phyloP scores from a whole-genome alignment of 2,797 vertebrate genomes.

The Muraenolepis orangiensis region DNA sequence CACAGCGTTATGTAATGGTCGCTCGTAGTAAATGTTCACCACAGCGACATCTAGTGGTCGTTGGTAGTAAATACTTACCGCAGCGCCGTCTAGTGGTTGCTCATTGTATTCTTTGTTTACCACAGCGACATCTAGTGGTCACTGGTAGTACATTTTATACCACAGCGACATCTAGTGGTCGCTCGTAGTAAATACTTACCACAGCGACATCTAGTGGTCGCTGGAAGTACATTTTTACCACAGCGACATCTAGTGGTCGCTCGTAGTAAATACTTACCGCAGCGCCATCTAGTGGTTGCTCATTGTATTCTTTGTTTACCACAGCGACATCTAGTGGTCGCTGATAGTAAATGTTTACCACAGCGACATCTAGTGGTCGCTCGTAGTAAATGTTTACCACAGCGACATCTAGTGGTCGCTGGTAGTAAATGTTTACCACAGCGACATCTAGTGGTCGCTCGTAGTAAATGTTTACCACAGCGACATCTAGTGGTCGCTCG shows the following conservation, averaged over 20 bases:
- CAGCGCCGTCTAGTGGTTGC: no score
- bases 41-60: slow-evolving; percentile 49
- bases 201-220: slow-evolving; percentile 49
- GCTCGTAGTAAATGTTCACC: slow-evolving; percentile 32
- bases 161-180: no score
- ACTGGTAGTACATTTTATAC: no score
- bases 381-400: no score
- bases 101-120: slow-evolving; percentile 27
- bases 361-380: slow-evolving; percentile 48
- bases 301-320: no score
- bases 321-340: no score
- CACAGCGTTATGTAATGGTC: no score
- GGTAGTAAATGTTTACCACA: slow-evolving; percentile 34
- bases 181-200: slow-evolving; percentile 31
- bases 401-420: no score
- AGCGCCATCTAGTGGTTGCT: slow-evolving; percentile 44
- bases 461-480: slow-evolving; percentile 33
- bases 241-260: no score
- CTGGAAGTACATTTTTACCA: no score
- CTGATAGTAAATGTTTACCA: slow-evolving; percentile 33
- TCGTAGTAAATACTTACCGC: slow-evolving; percentile 33
- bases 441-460: no score
- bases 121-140: slow-evolving; percentile 52
- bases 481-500: slow-evolving; percentile 57
- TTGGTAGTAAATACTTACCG: no score